A percentile compares a stretch with the other conserved stretches of the same genome.
phyloP scores from a whole-genome alignment of 2,113 vertebrate genomes.

The Muscicapa adusta region DNA sequence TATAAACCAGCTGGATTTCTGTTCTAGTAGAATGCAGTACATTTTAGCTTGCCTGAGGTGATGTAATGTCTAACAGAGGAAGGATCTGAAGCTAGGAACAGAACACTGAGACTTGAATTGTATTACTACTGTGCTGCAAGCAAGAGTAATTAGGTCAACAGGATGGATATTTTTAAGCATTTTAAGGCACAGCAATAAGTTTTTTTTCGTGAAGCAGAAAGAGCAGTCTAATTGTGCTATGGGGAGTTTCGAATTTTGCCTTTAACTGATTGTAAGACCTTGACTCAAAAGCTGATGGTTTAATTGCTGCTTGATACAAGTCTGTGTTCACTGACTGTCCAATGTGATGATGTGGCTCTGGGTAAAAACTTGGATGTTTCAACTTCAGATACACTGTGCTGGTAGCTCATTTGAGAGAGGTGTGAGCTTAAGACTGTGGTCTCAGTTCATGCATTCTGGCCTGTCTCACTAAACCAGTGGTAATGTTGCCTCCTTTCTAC shows the following conservation, averaged over 20 bases:
- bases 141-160: not conserved
- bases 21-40: not conserved
- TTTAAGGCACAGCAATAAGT: not conserved
- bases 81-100: not conserved
- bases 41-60: not conserved
- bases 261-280: not conserved
- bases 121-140: not conserved
- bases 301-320: not conserved
- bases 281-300: not conserved
- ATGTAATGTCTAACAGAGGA: not conserved
- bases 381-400: not conserved
- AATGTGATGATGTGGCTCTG: fast-evolving
- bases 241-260: not conserved
- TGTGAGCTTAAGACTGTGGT: not conserved
- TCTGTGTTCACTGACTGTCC: not conserved
- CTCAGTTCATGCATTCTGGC: not conserved
- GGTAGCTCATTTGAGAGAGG: not conserved
- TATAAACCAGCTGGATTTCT: not conserved
- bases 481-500: not conserved
- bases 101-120: not conserved
- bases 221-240: not conserved
- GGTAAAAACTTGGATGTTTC: not conserved
- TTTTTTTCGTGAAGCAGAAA: not conserved
- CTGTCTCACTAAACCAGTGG: not conserved
- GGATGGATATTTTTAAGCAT: not conserved